Evolutionary conservation across 1,140 invertebrate genomes (phyloP).

Genomic region (Drosophila athabasca): DNA sequence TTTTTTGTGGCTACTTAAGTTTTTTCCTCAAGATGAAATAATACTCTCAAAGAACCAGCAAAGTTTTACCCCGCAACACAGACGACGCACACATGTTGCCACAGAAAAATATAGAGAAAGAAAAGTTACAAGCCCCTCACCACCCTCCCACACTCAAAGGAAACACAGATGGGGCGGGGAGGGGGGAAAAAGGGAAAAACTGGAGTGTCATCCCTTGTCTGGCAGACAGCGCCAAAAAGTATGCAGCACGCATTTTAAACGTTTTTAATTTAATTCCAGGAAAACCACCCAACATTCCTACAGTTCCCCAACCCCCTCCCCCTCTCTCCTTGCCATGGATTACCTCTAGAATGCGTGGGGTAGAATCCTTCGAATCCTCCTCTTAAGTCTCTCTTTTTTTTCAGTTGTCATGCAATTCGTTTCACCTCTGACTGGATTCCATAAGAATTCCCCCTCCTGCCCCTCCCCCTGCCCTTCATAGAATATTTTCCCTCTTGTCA

Average conservation of each 20-base stretch:
- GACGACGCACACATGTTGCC: slow-evolving; percentile 34
- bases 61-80: background rate
- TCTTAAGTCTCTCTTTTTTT: slow-evolving; percentile 24
- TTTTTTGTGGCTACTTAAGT: slow-evolving; percentile 11
- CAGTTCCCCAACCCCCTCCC: too few relatives aligned
- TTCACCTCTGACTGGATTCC: background rate
- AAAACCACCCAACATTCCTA: too few relatives aligned
- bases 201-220: slow-evolving; percentile 44
- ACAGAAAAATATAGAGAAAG: too few relatives aligned
- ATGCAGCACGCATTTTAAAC: slow-evolving; percentile 67
- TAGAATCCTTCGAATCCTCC: slow-evolving; percentile 3
- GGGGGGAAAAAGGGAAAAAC: slow-evolving; percentile 33
- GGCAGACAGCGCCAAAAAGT: slow-evolving; percentile 52
- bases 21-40: slow-evolving; percentile 5
- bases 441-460: slow-evolving; percentile 5
- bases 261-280: slow-evolving; percentile 58
- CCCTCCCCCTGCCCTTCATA: slow-evolving; percentile 21
- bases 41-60: background rate
- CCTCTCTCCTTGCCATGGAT: too few relatives aligned
- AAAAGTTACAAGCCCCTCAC: slow-evolving; percentile 5
- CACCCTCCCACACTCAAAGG: too few relatives aligned
- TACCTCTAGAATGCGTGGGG: too few relatives aligned
- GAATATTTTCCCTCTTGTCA: slow-evolving; percentile 40
- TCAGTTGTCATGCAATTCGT: slow-evolving; percentile 55
- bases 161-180: too few relatives aligned